Evolutionary conservation across 2,113 vertebrate species (phyloP).

Genomic region (Oplegnathus fasciatus): DNA sequence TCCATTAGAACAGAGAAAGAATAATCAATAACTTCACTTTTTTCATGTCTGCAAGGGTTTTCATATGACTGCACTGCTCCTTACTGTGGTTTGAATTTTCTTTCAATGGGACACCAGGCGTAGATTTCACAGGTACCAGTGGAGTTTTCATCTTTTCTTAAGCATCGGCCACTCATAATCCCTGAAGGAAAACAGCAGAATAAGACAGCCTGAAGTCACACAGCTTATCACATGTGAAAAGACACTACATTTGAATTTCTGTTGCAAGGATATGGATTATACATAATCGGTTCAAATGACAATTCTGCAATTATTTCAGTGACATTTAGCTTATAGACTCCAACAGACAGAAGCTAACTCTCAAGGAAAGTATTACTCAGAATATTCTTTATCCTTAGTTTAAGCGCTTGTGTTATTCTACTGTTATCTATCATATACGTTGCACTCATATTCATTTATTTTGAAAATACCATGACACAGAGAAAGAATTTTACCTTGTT

Average conservation of each 20-base stretch:
- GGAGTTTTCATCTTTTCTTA: conserved; percentile 69
- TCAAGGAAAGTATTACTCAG: neutral
- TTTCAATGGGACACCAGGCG: conserved; percentile 93
- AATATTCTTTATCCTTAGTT: neutral
- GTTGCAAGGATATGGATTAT: neutral
- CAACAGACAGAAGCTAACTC: neutral
- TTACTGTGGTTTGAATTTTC: conserved; percentile 67
- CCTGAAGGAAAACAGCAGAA: conserved; percentile 78
- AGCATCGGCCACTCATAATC: conserved; percentile 89
- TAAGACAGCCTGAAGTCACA: neutral
- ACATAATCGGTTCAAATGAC: neutral
- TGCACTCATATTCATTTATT: neutral
- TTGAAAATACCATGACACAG: neutral
- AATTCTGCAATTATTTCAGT: neutral
- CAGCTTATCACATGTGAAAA: neutral
- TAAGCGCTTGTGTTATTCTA: neutral
- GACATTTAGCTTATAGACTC: too few species aligned
- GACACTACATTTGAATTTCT: neutral
- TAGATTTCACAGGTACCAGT: conserved; percentile 92
- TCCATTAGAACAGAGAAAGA: neutral
- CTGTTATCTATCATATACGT: neutral
- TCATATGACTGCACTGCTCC: neutral
- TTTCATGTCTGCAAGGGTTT: neutral
- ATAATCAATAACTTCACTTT: neutral
- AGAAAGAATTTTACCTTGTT: neutral